phyloP scores from a whole-genome alignment of 2,888 invertebrate genomes.

The Euproctis similis region DNA sequence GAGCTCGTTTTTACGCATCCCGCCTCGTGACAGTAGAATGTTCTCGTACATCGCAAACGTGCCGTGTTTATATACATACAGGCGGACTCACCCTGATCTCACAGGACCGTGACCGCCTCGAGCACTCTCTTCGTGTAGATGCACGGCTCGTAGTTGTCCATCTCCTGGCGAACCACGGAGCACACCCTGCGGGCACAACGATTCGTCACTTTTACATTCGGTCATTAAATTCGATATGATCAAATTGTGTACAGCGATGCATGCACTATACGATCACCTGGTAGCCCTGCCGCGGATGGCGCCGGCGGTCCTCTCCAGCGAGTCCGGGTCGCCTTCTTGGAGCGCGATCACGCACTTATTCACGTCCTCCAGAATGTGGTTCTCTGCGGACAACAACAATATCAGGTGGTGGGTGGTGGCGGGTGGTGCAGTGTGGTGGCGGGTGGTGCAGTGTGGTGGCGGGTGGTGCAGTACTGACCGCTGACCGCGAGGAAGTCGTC shows the following conservation, averaged over 20 bases:
- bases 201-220: too few relatives aligned
- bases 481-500: conserved; percentile 99
- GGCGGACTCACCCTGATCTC: conserved; percentile 87
- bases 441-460: too few relatives aligned
- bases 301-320: conserved; percentile 93
- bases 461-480: too few relatives aligned
- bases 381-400: conserved; percentile 83
- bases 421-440: too few relatives aligned
- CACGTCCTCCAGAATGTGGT: conserved; percentile 98
- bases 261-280: too few relatives aligned
- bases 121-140: conserved; percentile 97
- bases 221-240: too few relatives aligned
- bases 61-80: too few relatives aligned
- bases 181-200: conserved; percentile 80
- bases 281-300: conserved; percentile 96
- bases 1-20: too few relatives aligned
- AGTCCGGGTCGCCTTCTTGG: conserved; percentile 95
- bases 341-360: conserved; percentile 97
- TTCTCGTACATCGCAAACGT: too few relatives aligned
- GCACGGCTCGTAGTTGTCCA: conserved; percentile 98
- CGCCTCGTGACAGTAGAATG: too few relatives aligned
- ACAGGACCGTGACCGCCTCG: conserved; percentile 93
- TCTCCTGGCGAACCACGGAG: conserved; percentile 97
- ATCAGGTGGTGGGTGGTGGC: too few relatives aligned
- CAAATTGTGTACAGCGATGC: too few relatives aligned